Percentiles rank a stretch among this genome's conserved stretches.
Conservation (phyloP, 23 tunicate species). For the Corella eumyota region DNA sequence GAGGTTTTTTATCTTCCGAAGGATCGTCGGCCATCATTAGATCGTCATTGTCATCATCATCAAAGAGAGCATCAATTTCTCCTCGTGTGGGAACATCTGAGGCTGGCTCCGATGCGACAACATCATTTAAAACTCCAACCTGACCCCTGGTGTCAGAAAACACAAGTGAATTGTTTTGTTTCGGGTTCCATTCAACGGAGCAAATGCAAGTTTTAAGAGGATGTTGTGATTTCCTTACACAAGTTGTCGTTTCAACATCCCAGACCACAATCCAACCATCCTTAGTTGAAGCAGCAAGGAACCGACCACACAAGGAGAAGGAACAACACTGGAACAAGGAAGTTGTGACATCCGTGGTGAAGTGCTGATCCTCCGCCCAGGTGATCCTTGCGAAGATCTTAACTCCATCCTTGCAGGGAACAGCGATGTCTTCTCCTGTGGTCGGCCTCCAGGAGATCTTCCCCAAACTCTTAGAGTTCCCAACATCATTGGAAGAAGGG, state of each 20-base stretch:
- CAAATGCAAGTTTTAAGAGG: conserved; percentile 35
- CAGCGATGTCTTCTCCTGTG: conserved; percentile 94
- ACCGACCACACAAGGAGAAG: conserved; percentile 85
- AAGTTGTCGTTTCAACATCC: conserved; percentile 82
- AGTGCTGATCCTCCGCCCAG: conserved; percentile 46
- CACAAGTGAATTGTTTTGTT: conserved; percentile 58
- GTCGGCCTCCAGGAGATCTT: conserved; percentile 90
- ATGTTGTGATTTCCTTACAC: conserved; percentile 46
- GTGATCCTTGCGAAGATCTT: conserved; percentile 46
- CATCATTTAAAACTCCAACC: conserved; percentile 51
- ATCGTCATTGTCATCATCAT: conserved; percentile 29
- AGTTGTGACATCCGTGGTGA: conserved; percentile 26
- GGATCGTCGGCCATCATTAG: too few species aligned
- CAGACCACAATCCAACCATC: conserved; percentile 70
- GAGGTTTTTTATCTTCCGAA: too few species aligned
- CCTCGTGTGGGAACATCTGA: background rate
- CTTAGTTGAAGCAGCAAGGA: conserved; percentile 50
- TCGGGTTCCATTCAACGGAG: conserved; percentile 73
- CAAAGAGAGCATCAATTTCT: conserved; percentile 3
- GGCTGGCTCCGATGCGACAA: conserved; percentile 11
- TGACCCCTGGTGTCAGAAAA: conserved; percentile 72
- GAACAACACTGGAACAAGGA: conserved; percentile 71
- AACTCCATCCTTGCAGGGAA: conserved; percentile 37
- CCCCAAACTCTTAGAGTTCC: conserved; percentile 31
- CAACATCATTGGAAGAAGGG: conserved; percentile 57